Evolutionary conservation across 2,888 invertebrate species (phyloP).

Genomic region (Myopa testacea): DNA sequence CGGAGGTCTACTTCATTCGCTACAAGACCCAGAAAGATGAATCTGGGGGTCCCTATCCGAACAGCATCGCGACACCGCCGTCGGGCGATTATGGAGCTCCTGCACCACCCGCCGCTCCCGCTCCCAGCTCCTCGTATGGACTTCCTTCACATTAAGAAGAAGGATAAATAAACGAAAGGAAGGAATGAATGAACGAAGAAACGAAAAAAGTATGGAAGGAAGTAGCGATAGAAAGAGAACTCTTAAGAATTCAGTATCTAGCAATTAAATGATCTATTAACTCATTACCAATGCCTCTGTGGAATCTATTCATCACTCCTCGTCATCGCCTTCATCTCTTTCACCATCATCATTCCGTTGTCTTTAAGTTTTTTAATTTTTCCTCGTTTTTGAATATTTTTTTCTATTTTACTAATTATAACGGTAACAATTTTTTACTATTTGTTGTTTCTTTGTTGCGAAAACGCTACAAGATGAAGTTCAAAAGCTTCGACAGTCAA

Average conservation of each 20-base stretch:
- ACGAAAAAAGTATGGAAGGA: no score
- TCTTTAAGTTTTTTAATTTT: not conserved
- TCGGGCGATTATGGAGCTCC: conserved; percentile 67
- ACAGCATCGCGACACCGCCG: conserved; percentile 63
- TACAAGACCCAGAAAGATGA: conserved; percentile 77
- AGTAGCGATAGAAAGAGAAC: conserved; percentile 20
- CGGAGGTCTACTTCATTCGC: conserved; percentile 81
- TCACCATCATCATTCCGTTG: not conserved
- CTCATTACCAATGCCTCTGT: not conserved
- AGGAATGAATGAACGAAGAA: conserved; percentile 30
- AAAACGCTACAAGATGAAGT: not conserved
- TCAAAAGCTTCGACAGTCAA: no score
- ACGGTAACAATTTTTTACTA: conserved; percentile 38
- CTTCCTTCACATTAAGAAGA: conserved; percentile 60
- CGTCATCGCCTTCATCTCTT: not conserved
- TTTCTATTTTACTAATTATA: conserved; percentile 2
- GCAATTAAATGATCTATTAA: conserved; percentile 2
- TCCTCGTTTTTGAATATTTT: not conserved
- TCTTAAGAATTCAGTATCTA: conserved; percentile 30
- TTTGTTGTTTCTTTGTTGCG: conserved; percentile 36
- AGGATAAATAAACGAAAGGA: conserved; percentile 32
- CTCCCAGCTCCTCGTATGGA: conserved; percentile 67
- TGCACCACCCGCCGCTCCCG: conserved; percentile 61
- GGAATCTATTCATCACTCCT: not conserved
- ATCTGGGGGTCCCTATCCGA: conserved; percentile 64